These are phyloP conservation scores for Coregonus suidteri DNA, from an alignment of 2,797 vertebrate species.

Conservation along the genomic window DNA sequence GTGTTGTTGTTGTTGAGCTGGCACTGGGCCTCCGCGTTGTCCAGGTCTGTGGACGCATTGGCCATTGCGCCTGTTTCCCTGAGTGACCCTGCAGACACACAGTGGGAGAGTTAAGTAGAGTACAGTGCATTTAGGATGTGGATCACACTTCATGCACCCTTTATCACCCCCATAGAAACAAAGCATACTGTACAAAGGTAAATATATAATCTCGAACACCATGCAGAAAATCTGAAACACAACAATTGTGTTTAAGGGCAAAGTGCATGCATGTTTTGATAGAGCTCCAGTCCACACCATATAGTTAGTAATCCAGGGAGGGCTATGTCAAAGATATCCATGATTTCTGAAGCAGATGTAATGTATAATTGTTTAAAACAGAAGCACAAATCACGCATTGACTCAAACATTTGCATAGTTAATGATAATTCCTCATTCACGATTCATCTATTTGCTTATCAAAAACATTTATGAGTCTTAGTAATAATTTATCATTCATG, in stretches of 20 bases:
- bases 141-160: not conserved
- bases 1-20: conserved; percentile 85
- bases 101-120: not conserved
- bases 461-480: conserved; percentile 39
- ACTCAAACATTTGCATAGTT: not conserved
- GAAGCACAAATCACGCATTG: not conserved
- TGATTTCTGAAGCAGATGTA: too few species aligned
- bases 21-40: conserved; percentile 86
- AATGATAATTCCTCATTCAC: conserved; percentile 23
- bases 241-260: too few species aligned
- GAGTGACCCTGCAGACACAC: conserved; percentile 35
- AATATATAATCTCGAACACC: too few species aligned
- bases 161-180: too few species aligned
- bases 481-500: conserved; percentile 51
- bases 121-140: not conserved
- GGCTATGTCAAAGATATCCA: too few species aligned
- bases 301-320: too few species aligned
- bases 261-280: too few species aligned
- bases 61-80: conserved; percentile 77
- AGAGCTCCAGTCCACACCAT: too few species aligned
- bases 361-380: not conserved
- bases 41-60: conserved; percentile 85
- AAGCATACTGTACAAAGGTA: too few species aligned
- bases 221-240: too few species aligned
- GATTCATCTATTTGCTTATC: conserved; percentile 23